phyloP scores from a whole-genome alignment of 2,797 vertebrate species.

The Brachyalestes nurse region DNA sequence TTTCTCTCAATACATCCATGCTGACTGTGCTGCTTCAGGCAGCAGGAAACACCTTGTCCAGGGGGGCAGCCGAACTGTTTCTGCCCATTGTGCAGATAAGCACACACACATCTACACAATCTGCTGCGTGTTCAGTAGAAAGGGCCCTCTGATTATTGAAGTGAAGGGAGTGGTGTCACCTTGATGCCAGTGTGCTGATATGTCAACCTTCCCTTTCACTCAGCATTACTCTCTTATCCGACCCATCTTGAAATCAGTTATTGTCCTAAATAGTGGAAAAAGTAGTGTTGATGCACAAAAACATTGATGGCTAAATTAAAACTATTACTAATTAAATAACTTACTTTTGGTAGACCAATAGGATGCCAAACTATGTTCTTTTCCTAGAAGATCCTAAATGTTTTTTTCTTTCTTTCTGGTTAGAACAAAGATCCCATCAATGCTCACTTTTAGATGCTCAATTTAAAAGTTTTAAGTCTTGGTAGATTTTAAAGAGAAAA shows the following conservation, averaged over 20 bases:
- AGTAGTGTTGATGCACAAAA: too few relatives aligned
- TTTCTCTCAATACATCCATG: constrained; percentile 22
- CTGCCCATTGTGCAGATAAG: constrained; percentile 38
- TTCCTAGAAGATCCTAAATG: not conserved
- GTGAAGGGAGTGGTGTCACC: not conserved
- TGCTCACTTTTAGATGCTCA: not conserved
- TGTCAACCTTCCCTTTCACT: not conserved
- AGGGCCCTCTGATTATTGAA: not conserved
- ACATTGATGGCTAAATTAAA: too few relatives aligned
- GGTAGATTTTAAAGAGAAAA: too few relatives aligned
- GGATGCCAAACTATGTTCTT: not conserved
- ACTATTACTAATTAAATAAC: too few relatives aligned
- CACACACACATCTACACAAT: constrained; percentile 36
- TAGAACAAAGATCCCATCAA: not conserved
- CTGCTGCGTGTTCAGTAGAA: constrained; percentile 3
- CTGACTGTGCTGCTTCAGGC: constrained; percentile 55
- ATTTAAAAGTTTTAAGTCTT: too few relatives aligned
- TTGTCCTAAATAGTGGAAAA: not conserved
- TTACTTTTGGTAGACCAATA: not conserved
- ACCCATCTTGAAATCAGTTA: not conserved
- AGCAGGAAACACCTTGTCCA: constrained; percentile 80
- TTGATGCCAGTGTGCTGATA: not conserved
- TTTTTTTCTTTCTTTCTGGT: not conserved
- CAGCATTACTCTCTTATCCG: not conserved
- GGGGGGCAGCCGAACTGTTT: constrained; percentile 63